A percentile compares a stretch with the other conserved stretches of the same genome.
Conservation (phyloP, 2,888 invertebrate species). For the Pollenia angustigena region DNA sequence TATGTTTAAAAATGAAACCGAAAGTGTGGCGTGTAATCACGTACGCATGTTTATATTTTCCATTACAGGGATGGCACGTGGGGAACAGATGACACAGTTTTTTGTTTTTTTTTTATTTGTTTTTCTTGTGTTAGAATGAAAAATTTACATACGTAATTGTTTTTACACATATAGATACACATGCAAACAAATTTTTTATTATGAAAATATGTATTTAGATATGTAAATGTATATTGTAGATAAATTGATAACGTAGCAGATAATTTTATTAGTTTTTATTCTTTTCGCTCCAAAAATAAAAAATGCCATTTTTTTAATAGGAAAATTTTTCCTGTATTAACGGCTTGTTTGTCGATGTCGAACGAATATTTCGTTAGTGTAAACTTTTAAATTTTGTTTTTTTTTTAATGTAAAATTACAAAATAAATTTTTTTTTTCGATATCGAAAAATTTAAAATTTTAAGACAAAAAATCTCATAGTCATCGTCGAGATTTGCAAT, state of each 20-base stretch:
- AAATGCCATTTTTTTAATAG: neutral
- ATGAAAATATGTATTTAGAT: neutral
- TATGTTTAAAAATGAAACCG: neutral
- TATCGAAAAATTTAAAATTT: no score
- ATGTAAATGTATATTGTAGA: neutral
- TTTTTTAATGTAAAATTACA: no score
- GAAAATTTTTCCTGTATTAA: neutral
- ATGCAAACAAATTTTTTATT: neutral
- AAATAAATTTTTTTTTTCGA: no score
- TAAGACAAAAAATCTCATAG: no score
- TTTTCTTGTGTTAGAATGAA: neutral
- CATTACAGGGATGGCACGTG: neutral
- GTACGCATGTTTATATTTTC: neutral
- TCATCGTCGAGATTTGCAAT: no score
- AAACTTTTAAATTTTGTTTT: no score
- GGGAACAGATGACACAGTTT: neutral
- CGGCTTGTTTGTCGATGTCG: no score
- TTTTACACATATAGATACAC: neutral
- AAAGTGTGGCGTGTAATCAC: conserved; percentile 11
- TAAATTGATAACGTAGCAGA: neutral
- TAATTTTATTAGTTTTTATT: neutral
- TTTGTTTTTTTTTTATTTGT: neutral
- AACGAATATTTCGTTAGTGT: no score
- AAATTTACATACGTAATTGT: neutral
- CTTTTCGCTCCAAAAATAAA: neutral